phyloP scores from a whole-genome alignment of 2,888 invertebrate species.

The Athrips mouffetella region DNA sequence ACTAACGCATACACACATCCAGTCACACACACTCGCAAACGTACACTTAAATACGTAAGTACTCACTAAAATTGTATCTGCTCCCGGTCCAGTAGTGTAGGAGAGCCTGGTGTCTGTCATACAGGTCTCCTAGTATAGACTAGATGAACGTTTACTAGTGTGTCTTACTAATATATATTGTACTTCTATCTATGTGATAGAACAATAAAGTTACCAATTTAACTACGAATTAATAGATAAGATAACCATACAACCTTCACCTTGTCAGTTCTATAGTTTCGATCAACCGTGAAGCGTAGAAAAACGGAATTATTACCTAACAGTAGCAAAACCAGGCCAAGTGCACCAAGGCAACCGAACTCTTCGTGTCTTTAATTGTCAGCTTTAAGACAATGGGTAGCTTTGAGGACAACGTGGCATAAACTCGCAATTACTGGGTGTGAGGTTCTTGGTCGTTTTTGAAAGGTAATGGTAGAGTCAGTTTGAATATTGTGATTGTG shows the following conservation, averaged over 20 bases:
- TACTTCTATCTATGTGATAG: too few relatives aligned
- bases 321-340: slow-evolving; percentile 41
- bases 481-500: not conserved
- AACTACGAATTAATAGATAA: too few relatives aligned
- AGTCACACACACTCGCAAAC: too few relatives aligned
- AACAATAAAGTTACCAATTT: too few relatives aligned
- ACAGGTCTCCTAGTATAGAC: too few relatives aligned
- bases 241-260: slow-evolving; percentile 34
- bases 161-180: too few relatives aligned
- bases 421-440: slow-evolving; percentile 8
- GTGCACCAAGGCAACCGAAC: slow-evolving; percentile 37
- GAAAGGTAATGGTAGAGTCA: not conserved
- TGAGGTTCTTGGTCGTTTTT: slow-evolving; percentile 1
- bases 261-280: slow-evolving; percentile 32
- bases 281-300: slow-evolving; percentile 32
- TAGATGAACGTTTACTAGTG: too few relatives aligned
- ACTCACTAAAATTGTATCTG: too few relatives aligned
- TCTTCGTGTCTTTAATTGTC: slow-evolving; percentile 22
- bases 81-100: too few relatives aligned
- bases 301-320: slow-evolving; percentile 40
- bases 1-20: too few relatives aligned
- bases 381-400: slow-evolving; percentile 12
- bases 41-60: too few relatives aligned
- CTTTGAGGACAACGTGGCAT: slow-evolving; percentile 11
- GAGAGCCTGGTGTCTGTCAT: too few relatives aligned